phyloP scores from a whole-genome alignment of 2,113 vertebrate species.

The Syngnathus scovelli region DNA sequence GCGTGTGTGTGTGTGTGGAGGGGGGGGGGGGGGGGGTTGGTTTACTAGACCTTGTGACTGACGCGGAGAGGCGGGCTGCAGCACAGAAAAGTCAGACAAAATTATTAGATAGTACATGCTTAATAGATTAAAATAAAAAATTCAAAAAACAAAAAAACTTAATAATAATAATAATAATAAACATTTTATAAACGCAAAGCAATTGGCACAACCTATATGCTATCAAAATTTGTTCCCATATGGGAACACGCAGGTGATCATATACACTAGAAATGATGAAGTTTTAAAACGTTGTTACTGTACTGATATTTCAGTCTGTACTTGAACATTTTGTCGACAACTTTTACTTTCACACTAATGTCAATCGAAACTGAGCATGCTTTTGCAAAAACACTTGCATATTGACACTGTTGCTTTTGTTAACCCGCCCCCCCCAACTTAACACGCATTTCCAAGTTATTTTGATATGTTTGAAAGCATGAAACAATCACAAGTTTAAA shows the following conservation, averaged over 20 bases:
- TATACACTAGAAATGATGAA: too few relatives aligned
- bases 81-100: not conserved
- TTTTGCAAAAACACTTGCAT: not conserved
- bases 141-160: too few relatives aligned
- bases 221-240: too few relatives aligned
- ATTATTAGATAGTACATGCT: not conserved
- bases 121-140: not conserved
- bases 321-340: too few relatives aligned
- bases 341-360: too few relatives aligned
- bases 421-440: not conserved
- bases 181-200: too few relatives aligned
- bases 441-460: not conserved
- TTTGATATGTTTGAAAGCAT: not conserved
- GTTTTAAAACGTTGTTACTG: too few relatives aligned
- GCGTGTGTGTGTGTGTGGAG: not conserved
- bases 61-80: conserved; percentile 4
- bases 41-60: conserved; percentile 61
- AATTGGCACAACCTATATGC: too few relatives aligned
- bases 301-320: too few relatives aligned
- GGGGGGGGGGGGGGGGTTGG: conserved; percentile 12
- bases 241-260: too few relatives aligned
- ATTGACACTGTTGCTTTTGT: not conserved
- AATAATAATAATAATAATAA: too few relatives aligned
- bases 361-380: too few relatives aligned
- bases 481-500: not conserved